Evolutionary conservation across 1,140 invertebrate genomes (phyloP), one percentile per base, ranked within the genome.

Genomic region (Magallana gigas): DNA sequence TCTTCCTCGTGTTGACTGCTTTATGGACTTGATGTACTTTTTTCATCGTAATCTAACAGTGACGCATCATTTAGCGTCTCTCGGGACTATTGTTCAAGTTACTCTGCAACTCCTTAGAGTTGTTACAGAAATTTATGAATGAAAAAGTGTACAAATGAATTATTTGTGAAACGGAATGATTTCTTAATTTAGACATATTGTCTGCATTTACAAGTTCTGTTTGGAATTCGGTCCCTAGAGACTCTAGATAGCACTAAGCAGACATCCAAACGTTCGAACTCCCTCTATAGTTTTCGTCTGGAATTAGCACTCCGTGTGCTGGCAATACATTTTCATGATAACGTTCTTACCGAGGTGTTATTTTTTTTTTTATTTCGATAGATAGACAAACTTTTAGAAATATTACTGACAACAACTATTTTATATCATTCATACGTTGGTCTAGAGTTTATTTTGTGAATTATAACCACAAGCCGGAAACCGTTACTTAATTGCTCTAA

Each of bases 71-170:
- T 71, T 29, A 29, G 68, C 23, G 11, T 71, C 68, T 71, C 68
- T 36, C 18, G 23, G 8, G 68, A 23, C 23, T 71, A 18, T 18
- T 71, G 18, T 71, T 71, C 6, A 11, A 11, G 36, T 71, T 71
- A 71, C 18, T 68, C 18, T 29, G 6, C 3, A 29, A 23, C 12
- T 71, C 68, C 68, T 71, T 5, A 8, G 23, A 29, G n/a, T 23
- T 71, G 8, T 29, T 71, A 23, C 29, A 71, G n/a, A 71, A 71
- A 29, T 71, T 71, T 71, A 71, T 71, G 68, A 71, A 71, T 71
- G 68, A 71, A 71, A 71, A 71, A 71, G 23, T 71, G 23, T 71
- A 29, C n/a, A 29, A 71, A 71, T 36, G 23, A 71, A 71, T 71
- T 71, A 71, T 29, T 71, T 71, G 68, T 71, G 68, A 71, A 29